A percentile compares a stretch with the other conserved stretches of the same genome.
These are phyloP conservation scores for Ceuthmochares aereus DNA, from an alignment of 2,113 vertebrate species.

Conservation along the genomic window DNA sequence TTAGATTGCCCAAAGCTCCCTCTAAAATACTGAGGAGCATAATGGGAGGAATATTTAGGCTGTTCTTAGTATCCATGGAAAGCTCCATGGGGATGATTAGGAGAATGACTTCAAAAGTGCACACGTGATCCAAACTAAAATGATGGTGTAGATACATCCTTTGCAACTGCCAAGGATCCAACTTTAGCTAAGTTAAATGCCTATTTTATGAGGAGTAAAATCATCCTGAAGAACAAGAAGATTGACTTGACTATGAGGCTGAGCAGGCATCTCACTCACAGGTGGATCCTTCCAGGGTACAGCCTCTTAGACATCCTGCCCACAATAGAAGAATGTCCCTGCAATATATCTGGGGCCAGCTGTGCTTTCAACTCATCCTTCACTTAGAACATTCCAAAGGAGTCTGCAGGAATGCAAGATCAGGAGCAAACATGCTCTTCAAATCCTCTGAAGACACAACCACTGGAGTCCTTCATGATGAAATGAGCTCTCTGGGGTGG, in stretches of 20 bases:
- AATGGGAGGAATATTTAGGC: not conserved
- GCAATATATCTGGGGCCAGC: not conserved
- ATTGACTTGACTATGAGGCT: not conserved
- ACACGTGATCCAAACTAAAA: not conserved
- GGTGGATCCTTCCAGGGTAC: not conserved
- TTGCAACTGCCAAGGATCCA: not conserved
- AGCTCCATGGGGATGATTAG: not conserved
- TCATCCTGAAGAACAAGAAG: not conserved
- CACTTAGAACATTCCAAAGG: accelerated
- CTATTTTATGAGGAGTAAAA: not conserved
- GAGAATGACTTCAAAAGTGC: not conserved
- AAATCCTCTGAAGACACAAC: not conserved
- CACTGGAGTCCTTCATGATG: not conserved
- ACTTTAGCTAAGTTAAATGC: not conserved
- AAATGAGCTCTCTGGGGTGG: not conserved
- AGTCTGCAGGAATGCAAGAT: not conserved
- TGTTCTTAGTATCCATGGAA: not conserved
- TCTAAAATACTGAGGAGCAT: not conserved
- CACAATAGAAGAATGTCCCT: not conserved
- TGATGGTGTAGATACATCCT: not conserved
- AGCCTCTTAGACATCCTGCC: not conserved
- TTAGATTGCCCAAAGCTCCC: not conserved
- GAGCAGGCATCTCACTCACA: not conserved
- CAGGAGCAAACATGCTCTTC: not conserved
- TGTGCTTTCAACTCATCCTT: not conserved